Evolutionary conservation across 2,113 vertebrate genomes (phyloP).

Genomic region (Megaceryle torquata): DNA sequence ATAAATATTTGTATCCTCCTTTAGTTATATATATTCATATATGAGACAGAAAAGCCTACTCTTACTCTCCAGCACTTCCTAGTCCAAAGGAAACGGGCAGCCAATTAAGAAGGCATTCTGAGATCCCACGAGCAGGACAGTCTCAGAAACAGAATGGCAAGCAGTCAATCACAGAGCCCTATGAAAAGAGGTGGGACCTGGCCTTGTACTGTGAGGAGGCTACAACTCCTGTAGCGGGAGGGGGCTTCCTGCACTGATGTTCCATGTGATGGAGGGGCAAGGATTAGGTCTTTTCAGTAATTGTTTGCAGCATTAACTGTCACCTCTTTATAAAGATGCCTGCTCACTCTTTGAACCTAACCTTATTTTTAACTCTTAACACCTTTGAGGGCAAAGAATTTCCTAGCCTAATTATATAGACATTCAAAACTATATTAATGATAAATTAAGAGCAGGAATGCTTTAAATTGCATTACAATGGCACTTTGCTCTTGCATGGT

Average conservation of each 20-base stretch:
- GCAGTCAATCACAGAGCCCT: not conserved
- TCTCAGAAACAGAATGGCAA: not conserved
- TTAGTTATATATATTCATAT: not conserved
- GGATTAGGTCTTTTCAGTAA: not conserved
- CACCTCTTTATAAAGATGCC: not conserved
- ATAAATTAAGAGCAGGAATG: too few species aligned
- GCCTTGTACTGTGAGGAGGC: not conserved
- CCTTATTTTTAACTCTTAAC: not conserved
- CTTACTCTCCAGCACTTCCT: not conserved
- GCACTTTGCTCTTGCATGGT: not conserved
- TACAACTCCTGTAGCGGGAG: rapidly evolving
- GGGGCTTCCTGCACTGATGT: not conserved
- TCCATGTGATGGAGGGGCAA: rapidly evolving
- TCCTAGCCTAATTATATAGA: not conserved
- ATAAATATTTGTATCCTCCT: not conserved
- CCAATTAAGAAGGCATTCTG: not conserved
- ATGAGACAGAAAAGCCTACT: not conserved
- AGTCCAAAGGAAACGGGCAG: not conserved
- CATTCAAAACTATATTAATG: not conserved
- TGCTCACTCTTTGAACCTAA: not conserved
- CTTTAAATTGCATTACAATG: not conserved
- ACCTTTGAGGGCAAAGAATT: not conserved
- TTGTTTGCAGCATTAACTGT: not conserved
- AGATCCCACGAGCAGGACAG: not conserved
- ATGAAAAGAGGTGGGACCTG: not conserved